Evolutionary conservation across 2,797 vertebrate genomes (phyloP).

Genomic region (Danio choprae): DNA sequence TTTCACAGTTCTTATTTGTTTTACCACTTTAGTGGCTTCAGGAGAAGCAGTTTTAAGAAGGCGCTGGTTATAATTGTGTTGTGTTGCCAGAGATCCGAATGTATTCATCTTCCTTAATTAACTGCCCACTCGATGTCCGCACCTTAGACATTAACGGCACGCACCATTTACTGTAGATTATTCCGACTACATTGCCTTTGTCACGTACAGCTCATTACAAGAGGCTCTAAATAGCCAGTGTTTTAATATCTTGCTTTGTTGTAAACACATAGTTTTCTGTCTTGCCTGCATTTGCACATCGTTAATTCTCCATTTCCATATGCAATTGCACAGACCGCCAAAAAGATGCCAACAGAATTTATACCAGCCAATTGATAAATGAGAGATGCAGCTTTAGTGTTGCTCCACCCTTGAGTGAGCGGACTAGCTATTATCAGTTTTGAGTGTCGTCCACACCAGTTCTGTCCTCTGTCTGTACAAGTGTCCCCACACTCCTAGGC

Average conservation of each 20-base stretch:
- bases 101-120: constrained; percentile 50
- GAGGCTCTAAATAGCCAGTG: constrained; percentile 21
- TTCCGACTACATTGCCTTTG: constrained; percentile 41
- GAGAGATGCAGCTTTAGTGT: not conserved
- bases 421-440: constrained; percentile 20
- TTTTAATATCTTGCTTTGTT: not conserved
- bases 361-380: not conserved
- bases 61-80: constrained; percentile 22
- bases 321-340: not conserved
- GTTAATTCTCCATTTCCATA: constrained; percentile 1
- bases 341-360: not conserved
- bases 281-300: not conserved
- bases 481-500: constrained; percentile 78
- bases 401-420: not conserved
- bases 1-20: not conserved
- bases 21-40: constrained; percentile 27
- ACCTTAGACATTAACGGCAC: constrained; percentile 46
- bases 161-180: constrained; percentile 53
- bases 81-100: constrained; percentile 39
- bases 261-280: constrained; percentile 3
- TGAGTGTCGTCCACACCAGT: not conserved
- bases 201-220: constrained; percentile 34
- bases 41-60: constrained; percentile 21
- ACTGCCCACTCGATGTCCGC: constrained; percentile 35
- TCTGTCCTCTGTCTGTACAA: constrained; percentile 52